phyloP scores from a whole-genome alignment of 2,888 invertebrate species.

The Gisinianus flammeolus region DNA sequence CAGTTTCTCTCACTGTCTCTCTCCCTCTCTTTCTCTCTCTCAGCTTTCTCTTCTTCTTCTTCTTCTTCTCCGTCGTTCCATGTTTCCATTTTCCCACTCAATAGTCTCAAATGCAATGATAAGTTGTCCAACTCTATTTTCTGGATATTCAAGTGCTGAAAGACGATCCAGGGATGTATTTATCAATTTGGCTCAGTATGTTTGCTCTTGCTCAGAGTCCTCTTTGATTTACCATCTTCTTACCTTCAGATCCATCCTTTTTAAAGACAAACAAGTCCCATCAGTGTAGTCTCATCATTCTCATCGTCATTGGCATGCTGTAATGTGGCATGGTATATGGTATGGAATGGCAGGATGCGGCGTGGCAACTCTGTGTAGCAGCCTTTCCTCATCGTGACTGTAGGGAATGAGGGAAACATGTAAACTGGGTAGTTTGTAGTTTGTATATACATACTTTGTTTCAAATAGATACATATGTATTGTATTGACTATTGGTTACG shows the following conservation, averaged over 20 bases:
- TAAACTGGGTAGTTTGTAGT: too few relatives aligned
- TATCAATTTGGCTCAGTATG: not conserved
- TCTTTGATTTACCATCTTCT: slow-evolving; percentile 2
- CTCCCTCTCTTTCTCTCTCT: slow-evolving; percentile 17
- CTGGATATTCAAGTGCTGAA: not conserved
- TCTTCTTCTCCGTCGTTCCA: not conserved
- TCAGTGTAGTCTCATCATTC: not conserved
- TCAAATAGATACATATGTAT: too few relatives aligned
- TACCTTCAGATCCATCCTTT: not conserved
- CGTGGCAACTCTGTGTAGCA: too few relatives aligned
- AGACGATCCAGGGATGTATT: not conserved
- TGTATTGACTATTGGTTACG: too few relatives aligned
- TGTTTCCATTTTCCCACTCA: too few relatives aligned
- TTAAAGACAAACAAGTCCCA: not conserved
- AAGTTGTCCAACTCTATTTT: too few relatives aligned
- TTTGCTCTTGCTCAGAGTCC: not conserved
- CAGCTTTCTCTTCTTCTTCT: not conserved
- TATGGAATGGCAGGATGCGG: not conserved
- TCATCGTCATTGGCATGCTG: not conserved
- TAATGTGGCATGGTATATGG: not conserved
- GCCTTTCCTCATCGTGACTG: too few relatives aligned
- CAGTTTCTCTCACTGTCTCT: not conserved
- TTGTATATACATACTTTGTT: too few relatives aligned
- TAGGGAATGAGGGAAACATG: too few relatives aligned
- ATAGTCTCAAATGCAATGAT: too few relatives aligned